phyloP scores from a whole-genome alignment of 2,888 invertebrate species.

The Acleris literana region DNA sequence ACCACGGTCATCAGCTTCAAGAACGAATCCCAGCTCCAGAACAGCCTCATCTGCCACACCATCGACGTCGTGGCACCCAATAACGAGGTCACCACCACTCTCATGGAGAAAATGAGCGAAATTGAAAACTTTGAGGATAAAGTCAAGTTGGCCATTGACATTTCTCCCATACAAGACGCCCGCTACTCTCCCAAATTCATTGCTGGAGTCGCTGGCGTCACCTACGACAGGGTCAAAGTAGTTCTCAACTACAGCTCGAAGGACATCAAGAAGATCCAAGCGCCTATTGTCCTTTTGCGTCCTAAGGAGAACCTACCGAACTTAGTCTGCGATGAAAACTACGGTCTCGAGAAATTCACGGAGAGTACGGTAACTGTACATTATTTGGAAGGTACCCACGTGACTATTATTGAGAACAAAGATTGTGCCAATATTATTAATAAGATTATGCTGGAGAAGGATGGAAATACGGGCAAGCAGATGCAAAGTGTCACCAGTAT shows the following conservation, averaged over 20 bases:
- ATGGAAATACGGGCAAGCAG: conserved; percentile 52
- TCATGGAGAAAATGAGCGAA: conserved; percentile 75
- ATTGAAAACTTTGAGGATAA: conserved; percentile 84
- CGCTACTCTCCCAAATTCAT: conserved; percentile 65
- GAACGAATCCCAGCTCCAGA: conserved; percentile 80
- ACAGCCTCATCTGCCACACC: conserved; percentile 82
- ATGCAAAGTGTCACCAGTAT: conserved; percentile 64
- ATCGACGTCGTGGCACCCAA: conserved; percentile 78
- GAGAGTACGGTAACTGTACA: conserved; percentile 83
- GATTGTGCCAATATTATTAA: conserved; percentile 86
- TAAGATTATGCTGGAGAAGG: conserved; percentile 55
- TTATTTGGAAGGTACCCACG: conserved; percentile 88
- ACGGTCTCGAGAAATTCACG: conserved; percentile 85
- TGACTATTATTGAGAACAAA: conserved; percentile 86
- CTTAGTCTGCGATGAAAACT: conserved; percentile 85
- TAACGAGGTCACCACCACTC: conserved; percentile 58
- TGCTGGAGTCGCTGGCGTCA: conserved; percentile 45
- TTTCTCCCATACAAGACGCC: conserved; percentile 61
- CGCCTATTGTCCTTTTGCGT: conserved; percentile 85
- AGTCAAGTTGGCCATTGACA: conserved; percentile 73
- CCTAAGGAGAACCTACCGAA: conserved; percentile 83
- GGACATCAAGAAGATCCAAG: conserved; percentile 75
- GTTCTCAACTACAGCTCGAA: conserved; percentile 74
- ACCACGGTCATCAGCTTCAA: conserved; percentile 72
- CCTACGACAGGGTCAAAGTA: conserved; percentile 83